A percentile compares a stretch with the other conserved stretches of the same genome.
These are phyloP conservation scores for Sinhomidia bicolor DNA, from an alignment of 2,888 invertebrate genomes.

Conservation along the genomic window DNA sequence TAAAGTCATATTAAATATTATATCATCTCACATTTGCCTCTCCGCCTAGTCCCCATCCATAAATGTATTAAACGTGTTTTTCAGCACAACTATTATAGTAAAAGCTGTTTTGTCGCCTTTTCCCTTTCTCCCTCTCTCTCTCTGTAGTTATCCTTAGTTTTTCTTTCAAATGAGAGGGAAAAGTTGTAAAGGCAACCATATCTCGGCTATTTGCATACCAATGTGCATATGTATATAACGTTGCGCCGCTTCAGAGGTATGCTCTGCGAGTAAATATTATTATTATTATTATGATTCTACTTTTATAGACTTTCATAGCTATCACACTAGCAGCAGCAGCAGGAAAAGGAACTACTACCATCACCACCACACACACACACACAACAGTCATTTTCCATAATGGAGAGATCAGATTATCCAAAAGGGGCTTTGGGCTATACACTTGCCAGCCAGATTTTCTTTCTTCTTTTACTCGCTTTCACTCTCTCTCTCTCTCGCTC, in stretches of 20 bases:
- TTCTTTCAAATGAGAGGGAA: slow-evolving; percentile 5
- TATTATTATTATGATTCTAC: background rate
- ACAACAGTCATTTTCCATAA: slow-evolving; percentile 59
- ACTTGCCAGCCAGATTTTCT: slow-evolving; percentile 50
- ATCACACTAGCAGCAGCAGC: background rate
- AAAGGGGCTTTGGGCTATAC: slow-evolving; percentile 48
- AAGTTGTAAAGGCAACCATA: slow-evolving; percentile 1
- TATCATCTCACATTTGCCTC: background rate
- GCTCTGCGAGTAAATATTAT: no score
- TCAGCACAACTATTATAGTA: background rate
- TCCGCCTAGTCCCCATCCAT: no score
- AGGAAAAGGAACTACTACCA: slow-evolving; percentile 25
- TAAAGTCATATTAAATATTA: slow-evolving; percentile 11
- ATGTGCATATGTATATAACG: background rate
- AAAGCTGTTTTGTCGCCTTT: slow-evolving; percentile 52
- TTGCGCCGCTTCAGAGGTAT: no score
- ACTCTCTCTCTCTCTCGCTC: no score
- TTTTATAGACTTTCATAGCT: background rate
- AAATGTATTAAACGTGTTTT: background rate
- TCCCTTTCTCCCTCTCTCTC: slow-evolving; percentile 43
- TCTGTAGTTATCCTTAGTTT: slow-evolving; percentile 38
- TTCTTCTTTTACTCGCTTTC: background rate
- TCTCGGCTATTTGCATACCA: slow-evolving; percentile 23
- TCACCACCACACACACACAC: no score
- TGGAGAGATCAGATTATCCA: slow-evolving; percentile 65